These are phyloP conservation scores for Polyodon spathula DNA, from an alignment of 2,113 vertebrate genomes.

Conservation along the genomic window DNA sequence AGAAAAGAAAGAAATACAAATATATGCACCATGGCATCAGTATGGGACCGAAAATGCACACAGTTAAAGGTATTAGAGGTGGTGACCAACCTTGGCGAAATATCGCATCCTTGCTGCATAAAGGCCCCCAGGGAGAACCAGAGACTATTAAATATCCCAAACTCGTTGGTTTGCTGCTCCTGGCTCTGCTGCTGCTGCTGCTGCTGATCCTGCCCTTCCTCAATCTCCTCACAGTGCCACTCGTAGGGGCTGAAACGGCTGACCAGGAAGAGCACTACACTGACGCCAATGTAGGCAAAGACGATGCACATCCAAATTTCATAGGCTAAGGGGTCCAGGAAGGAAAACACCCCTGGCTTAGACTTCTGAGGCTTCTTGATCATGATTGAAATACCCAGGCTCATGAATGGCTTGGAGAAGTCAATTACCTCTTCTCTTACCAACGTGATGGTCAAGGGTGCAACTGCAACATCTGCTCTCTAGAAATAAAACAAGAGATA, in stretches of 20 bases:
- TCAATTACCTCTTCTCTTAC: slow-evolving; percentile 97
- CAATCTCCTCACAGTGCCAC: slow-evolving; percentile 91
- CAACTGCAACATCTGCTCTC: slow-evolving; percentile 94
- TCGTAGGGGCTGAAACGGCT: slow-evolving; percentile 97
- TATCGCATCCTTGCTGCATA: slow-evolving; percentile 98
- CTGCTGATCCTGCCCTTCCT: slow-evolving; percentile 77
- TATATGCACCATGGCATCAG: background rate
- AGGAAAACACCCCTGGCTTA: slow-evolving; percentile 95
- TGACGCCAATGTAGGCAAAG: slow-evolving; percentile 97
- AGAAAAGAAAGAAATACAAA: slow-evolving; percentile 13
- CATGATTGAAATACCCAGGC: slow-evolving; percentile 96
- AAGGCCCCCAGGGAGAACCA: slow-evolving; percentile 98
- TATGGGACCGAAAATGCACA: background rate
- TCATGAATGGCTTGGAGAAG: slow-evolving; percentile 98
- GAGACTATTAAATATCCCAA: slow-evolving; percentile 97
- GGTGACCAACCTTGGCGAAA: slow-evolving; percentile 85
- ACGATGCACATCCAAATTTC: slow-evolving; percentile 99
- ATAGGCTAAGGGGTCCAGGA: slow-evolving; percentile 93
- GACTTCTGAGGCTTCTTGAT: slow-evolving; percentile 98
- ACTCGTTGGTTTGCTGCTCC: slow-evolving; percentile 78
- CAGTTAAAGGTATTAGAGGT: slow-evolving; percentile 13
- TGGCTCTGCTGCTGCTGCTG: slow-evolving; percentile 61
- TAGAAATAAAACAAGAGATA: slow-evolving; percentile 37
- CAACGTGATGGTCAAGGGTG: slow-evolving; percentile 91
- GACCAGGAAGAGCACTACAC: slow-evolving; percentile 94